A percentile compares a stretch with the other conserved stretches of the same genome.
These are phyloP conservation scores for Megaceryle torquata DNA, from an alignment of 2,113 vertebrate species.

Conservation along the genomic window DNA sequence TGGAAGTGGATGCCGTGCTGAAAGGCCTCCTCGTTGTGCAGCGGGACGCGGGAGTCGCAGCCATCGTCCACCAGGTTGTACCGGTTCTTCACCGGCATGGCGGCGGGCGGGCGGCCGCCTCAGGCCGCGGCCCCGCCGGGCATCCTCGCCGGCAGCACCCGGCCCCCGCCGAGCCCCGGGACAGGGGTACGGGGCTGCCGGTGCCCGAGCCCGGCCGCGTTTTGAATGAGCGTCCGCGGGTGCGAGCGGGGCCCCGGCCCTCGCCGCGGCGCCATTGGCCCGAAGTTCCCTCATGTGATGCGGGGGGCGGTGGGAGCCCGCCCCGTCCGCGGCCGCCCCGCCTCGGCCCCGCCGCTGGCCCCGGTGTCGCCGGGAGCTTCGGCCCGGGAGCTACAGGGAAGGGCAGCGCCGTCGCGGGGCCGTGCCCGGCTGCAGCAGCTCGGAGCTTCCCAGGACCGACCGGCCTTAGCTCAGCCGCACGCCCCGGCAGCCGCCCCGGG, in stretches of 20 bases:
- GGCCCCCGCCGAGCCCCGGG: background rate
- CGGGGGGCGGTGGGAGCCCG: background rate
- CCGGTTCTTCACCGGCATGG: constrained; percentile 85
- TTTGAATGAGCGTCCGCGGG: constrained; percentile 28
- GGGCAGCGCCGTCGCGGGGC: rapidly evolving
- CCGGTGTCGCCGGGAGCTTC: background rate
- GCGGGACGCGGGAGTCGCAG: constrained; percentile 85
- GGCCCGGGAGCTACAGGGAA: background rate
- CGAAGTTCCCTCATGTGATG: constrained; percentile 51
- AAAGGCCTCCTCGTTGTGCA: constrained; percentile 90
- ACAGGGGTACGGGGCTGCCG: background rate
- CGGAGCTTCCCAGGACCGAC: background rate
- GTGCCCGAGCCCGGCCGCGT: background rate
- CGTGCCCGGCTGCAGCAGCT: background rate
- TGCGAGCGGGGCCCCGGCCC: background rate
- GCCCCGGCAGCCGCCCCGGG: background rate
- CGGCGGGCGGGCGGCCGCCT: background rate
- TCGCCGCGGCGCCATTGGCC: constrained; percentile 42
- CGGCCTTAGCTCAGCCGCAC: background rate
- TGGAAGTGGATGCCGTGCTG: constrained; percentile 90
- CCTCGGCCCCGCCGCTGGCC: background rate
- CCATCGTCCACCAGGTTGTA: constrained; percentile 94
- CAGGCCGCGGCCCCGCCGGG: background rate
- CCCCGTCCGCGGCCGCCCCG: background rate
- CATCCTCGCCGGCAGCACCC: background rate